These are phyloP conservation scores for Gnathonemus longibarbis DNA, from an alignment of 2,113 vertebrate genomes.

Conservation along the genomic window DNA sequence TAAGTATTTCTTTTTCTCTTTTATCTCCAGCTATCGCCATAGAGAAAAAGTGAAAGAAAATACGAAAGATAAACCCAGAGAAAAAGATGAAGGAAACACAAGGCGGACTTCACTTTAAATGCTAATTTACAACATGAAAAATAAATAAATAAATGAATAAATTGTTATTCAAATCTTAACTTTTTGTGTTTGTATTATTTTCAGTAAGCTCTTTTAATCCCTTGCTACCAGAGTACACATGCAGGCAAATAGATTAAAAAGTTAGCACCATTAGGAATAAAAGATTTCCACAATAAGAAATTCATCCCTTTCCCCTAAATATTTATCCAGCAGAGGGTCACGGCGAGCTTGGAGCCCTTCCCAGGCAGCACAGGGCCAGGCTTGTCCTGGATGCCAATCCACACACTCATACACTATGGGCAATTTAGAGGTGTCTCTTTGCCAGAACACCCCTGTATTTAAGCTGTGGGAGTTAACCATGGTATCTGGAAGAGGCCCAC, in stretches of 20 bases:
- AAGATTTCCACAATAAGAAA: neutral
- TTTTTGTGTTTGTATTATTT: neutral
- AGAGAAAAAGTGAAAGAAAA: conserved; percentile 16
- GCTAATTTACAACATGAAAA: neutral
- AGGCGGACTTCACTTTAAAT: neutral
- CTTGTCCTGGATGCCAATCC: neutral
- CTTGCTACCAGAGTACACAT: neutral
- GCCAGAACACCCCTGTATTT: neutral
- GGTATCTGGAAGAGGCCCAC: neutral
- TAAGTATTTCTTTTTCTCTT: neutral
- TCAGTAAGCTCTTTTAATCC: neutral
- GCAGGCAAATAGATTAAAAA: neutral
- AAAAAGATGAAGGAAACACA: neutral
- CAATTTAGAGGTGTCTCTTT: neutral
- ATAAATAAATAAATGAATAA: neutral
- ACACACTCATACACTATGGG: neutral
- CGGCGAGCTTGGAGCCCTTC: neutral
- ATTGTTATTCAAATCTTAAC: neutral
- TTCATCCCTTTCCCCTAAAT: neutral
- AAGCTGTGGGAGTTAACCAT: neutral
- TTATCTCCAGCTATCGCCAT: neutral
- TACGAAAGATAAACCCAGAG: neutral
- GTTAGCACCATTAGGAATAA: neutral
- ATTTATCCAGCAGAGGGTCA: neutral
- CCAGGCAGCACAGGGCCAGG: neutral